These are phyloP conservation scores for Epizoanthus rinbou DNA, from an alignment of 92 coral and sea anemone genomes.

Conservation along the genomic window DNA sequence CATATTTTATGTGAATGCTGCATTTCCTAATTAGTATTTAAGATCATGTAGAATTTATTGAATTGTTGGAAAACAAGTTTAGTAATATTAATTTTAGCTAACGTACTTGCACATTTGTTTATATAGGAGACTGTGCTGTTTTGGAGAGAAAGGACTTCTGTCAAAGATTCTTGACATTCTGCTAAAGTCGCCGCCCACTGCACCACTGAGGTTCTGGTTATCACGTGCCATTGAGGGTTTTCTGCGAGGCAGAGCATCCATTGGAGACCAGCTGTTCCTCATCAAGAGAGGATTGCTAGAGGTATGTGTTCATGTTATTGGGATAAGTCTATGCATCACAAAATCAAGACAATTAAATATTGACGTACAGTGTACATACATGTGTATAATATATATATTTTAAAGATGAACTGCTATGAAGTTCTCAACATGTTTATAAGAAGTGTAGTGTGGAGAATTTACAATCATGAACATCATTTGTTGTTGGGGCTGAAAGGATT, in stretches of 20 bases:
- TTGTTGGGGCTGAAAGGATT: not conserved
- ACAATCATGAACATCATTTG: too few species aligned
- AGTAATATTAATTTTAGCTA: not conserved
- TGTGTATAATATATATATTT: not conserved
- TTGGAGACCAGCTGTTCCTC: constrained; percentile 93
- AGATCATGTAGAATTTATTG: not conserved
- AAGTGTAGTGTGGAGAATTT: too few species aligned
- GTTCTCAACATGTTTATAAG: too few species aligned
- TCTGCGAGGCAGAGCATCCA: constrained; percentile 93
- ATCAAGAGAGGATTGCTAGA: constrained; percentile 95
- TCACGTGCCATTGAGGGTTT: constrained; percentile 99
- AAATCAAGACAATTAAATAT: too few species aligned
- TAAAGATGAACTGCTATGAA: not conserved
- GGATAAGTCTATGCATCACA: too few species aligned
- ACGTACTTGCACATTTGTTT: not conserved
- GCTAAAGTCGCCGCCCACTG: constrained; percentile 75
- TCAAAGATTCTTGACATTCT: constrained; percentile 87
- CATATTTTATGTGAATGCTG: not conserved
- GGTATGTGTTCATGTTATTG: constrained; percentile 44
- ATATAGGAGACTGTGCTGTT: constrained; percentile 73
- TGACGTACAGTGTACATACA: too few species aligned
- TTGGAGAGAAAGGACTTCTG: constrained; percentile 88
- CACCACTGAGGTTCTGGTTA: constrained; percentile 96
- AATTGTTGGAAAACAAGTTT: not conserved
- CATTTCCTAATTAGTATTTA: too few species aligned